Conservation (phyloP, 2,113 vertebrate genomes). For the Bettongia penicillata region DNA sequence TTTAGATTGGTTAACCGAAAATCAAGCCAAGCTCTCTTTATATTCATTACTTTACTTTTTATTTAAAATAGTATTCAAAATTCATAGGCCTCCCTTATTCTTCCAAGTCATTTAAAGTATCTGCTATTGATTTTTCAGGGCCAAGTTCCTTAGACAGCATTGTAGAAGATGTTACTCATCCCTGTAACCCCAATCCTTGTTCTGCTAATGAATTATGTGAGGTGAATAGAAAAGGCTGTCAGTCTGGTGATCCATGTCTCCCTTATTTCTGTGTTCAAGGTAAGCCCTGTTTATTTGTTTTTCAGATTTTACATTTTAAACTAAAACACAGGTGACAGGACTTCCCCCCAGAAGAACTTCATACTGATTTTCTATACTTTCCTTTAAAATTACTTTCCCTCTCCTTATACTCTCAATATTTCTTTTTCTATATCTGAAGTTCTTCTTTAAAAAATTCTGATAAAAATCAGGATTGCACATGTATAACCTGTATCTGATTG, state of each 20-base stretch:
- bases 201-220: constrained; percentile 94
- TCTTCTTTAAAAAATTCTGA: neutral
- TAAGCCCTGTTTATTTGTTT: constrained; percentile 67
- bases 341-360: neutral
- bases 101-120: constrained; percentile 40
- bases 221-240: constrained; percentile 95
- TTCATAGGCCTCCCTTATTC: constrained; percentile 1
- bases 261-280: constrained; percentile 94
- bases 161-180: constrained; percentile 95
- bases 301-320: neutral
- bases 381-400: neutral
- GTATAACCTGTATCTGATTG: no score
- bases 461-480: no score
- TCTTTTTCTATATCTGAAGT: constrained; percentile 8
- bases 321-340: neutral
- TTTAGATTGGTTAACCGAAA: constrained; percentile 1
- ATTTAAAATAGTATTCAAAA: constrained; percentile 31
- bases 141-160: constrained; percentile 91
- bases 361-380: neutral
- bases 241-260: constrained; percentile 89
- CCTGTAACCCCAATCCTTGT: constrained; percentile 98
- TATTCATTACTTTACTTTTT: constrained; percentile 6
- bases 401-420: neutral
- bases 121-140: constrained; percentile 81
- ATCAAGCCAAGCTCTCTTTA: neutral